Conservation (phyloP, 2,888 invertebrate genomes). For the Caenorhabditis angaria region DNA sequence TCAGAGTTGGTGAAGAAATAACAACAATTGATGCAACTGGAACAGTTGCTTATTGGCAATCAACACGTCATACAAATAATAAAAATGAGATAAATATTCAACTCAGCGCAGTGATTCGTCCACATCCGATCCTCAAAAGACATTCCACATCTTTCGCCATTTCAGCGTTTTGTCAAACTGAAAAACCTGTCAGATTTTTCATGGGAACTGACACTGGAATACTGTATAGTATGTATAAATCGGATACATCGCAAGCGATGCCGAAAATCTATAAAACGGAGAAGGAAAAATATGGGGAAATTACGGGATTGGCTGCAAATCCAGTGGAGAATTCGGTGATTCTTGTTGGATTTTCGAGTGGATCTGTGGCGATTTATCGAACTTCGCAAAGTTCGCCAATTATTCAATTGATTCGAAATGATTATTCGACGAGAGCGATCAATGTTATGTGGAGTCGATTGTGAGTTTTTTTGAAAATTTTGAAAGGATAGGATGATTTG, state of each 20-base stretch:
- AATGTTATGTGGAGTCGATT: slow-evolving; percentile 25
- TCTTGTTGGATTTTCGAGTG: slow-evolving; percentile 32
- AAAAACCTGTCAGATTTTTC: slow-evolving; percentile 28
- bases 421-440: slow-evolving; percentile 19
- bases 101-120: slow-evolving; percentile 30
- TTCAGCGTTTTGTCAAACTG: slow-evolving; percentile 24
- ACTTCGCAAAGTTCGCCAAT: slow-evolving; percentile 30
- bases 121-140: slow-evolving; percentile 31
- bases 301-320: slow-evolving; percentile 22
- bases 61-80: slow-evolving; percentile 18
- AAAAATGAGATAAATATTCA: slow-evolving; percentile 31
- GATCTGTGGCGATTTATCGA: slow-evolving; percentile 25
- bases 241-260: slow-evolving; percentile 31
- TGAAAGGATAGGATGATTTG: background rate
- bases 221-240: slow-evolving; percentile 31
- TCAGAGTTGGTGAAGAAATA: slow-evolving; percentile 32
- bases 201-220: slow-evolving; percentile 40
- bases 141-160: slow-evolving; percentile 26
- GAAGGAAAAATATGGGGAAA: slow-evolving; percentile 37
- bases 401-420: slow-evolving; percentile 20
- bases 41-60: slow-evolving; percentile 36
- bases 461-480: slow-evolving; percentile 20
- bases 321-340: slow-evolving; percentile 25
- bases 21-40: slow-evolving; percentile 34
- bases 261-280: slow-evolving; percentile 42